A percentile compares a stretch with the other conserved stretches of the same genome.
These are phyloP conservation scores for Diplazon laetatorius DNA, from an alignment of 2,888 invertebrate species.

Conservation along the genomic window DNA sequence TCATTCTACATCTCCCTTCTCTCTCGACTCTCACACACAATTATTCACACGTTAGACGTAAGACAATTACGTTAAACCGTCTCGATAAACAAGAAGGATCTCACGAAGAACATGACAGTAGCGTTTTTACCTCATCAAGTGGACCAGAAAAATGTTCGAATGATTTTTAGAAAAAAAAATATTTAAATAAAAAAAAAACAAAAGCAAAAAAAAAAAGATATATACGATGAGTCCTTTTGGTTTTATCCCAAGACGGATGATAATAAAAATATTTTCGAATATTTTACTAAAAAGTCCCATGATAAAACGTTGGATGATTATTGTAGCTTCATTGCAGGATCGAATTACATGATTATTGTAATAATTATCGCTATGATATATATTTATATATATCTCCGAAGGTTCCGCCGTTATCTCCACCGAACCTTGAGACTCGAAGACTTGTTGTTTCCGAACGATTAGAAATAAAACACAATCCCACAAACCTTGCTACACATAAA, in stretches of 20 bases:
- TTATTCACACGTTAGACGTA: slow-evolving; percentile 1
- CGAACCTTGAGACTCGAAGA: slow-evolving; percentile 70
- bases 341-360: slow-evolving; percentile 15
- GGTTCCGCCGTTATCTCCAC: slow-evolving; percentile 64
- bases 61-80: slow-evolving; percentile 23
- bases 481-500: slow-evolving; percentile 52
- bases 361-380: slow-evolving; percentile 11
- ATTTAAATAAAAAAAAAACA: too few relatives aligned
- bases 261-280: slow-evolving; percentile 47
- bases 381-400: slow-evolving; percentile 41
- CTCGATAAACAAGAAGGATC: slow-evolving; percentile 47
- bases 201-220: slow-evolving; percentile 1
- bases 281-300: slow-evolving; percentile 42
- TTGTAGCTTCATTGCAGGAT: slow-evolving; percentile 28
- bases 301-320: slow-evolving; percentile 36
- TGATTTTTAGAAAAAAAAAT: too few relatives aligned
- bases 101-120: slow-evolving; percentile 39
- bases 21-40: slow-evolving; percentile 11
- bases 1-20: slow-evolving; percentile 31
- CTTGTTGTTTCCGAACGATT: slow-evolving; percentile 61
- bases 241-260: slow-evolving; percentile 34
- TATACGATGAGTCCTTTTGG: slow-evolving; percentile 22
- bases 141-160: slow-evolving; percentile 43
- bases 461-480: slow-evolving; percentile 6
- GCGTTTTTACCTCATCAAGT: slow-evolving; percentile 41